Evolutionary conservation across 53 echinoderm and acorn worm species (phyloP).

Genomic region (Holothuria leucospilota): DNA sequence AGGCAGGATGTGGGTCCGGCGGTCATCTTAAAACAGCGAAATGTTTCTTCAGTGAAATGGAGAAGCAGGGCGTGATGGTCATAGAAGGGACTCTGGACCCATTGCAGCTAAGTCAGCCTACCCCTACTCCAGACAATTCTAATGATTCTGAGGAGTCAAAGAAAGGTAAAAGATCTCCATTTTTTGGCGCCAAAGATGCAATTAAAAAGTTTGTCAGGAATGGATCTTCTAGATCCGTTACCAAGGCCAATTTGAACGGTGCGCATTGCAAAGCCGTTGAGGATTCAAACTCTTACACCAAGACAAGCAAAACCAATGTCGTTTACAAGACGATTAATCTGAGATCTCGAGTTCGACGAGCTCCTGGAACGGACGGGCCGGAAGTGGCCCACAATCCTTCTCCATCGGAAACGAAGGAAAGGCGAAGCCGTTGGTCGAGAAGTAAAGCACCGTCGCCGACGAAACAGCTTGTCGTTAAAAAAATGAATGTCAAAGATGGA

Average conservation of each 20-base stretch:
- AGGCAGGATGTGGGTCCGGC: no score
- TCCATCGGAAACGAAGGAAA: slow-evolving; percentile 4
- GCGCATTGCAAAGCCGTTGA: background rate
- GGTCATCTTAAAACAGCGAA: no score
- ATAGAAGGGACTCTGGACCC: slow-evolving; percentile 16
- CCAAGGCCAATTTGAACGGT: background rate
- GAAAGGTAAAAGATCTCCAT: slow-evolving; percentile 35
- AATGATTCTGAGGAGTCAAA: slow-evolving; percentile 23
- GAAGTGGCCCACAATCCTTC: background rate
- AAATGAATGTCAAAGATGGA: background rate
- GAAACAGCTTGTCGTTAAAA: slow-evolving; percentile 15
- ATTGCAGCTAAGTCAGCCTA: background rate
- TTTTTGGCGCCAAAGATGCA: slow-evolving; percentile 33
- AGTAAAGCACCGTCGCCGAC: slow-evolving; percentile 11
- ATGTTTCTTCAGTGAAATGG: background rate
- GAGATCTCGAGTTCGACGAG: background rate
- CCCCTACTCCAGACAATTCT: background rate
- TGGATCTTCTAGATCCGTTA: slow-evolving; percentile 16
- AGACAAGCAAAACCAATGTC: background rate
- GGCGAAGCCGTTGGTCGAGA: slow-evolving; percentile 35
- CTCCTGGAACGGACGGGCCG: background rate
- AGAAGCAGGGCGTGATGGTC: background rate
- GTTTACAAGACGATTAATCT: slow-evolving; percentile 6
- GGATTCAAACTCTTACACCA: background rate
- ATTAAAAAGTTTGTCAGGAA: slow-evolving; percentile 30